These are phyloP conservation scores for Cryptoleucopteryx plumbea DNA, from an alignment of 2,113 vertebrate genomes.

Conservation along the genomic window DNA sequence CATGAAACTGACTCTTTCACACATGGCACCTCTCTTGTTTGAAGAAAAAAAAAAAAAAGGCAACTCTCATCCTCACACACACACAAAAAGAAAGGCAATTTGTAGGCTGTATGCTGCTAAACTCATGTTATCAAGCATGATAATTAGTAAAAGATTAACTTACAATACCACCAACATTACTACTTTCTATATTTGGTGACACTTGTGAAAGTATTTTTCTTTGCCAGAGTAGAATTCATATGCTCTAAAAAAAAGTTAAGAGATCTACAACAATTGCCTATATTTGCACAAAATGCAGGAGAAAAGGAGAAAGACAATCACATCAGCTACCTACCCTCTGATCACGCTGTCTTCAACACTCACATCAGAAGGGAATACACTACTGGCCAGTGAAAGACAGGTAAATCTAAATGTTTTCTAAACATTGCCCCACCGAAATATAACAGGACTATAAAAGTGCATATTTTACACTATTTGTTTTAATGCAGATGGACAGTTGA, in stretches of 20 bases:
- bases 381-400: background rate
- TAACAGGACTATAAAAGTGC: background rate
- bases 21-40: background rate
- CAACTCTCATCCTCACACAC: background rate
- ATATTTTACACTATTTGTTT: background rate
- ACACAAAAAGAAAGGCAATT: background rate
- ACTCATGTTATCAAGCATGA: background rate
- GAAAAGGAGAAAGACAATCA: background rate
- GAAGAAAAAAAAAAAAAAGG: background rate
- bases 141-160: background rate
- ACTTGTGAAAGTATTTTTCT: background rate
- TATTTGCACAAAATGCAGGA: background rate
- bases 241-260: background rate
- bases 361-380: background rate
- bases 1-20: background rate
- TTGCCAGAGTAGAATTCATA: background rate
- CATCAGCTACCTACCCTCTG: background rate
- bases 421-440: background rate
- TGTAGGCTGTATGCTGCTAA: background rate
- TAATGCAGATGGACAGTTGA: background rate
- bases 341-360: background rate
- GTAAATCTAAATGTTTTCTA: background rate
- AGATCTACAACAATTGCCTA: no score
- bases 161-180: background rate
- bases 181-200: background rate